phyloP scores from a whole-genome alignment of 2,113 vertebrate species.

The Amphilophus citrinellus region DNA sequence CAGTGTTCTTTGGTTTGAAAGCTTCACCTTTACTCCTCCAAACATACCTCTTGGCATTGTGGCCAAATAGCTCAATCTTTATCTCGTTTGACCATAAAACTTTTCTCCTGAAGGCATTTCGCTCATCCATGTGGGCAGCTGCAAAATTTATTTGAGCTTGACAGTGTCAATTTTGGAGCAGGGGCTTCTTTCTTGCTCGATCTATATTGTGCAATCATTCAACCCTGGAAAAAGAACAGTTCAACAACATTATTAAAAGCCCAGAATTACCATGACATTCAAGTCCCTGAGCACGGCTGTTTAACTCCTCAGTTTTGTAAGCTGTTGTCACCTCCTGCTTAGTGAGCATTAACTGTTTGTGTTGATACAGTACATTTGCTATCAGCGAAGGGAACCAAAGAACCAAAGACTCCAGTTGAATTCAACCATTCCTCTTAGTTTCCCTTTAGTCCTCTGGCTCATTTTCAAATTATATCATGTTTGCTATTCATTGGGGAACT shows the following conservation, averaged over 20 bases:
- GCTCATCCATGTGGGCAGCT: background rate
- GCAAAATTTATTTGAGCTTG: background rate
- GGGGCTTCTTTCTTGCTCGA: background rate
- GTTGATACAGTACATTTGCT: slow-evolving; percentile 14
- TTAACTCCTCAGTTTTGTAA: slow-evolving; percentile 1
- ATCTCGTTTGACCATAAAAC: background rate
- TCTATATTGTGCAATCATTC: background rate
- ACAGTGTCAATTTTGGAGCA: too few relatives aligned
- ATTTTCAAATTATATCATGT: slow-evolving; percentile 33
- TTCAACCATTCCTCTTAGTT: slow-evolving; percentile 28
- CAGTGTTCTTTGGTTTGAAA: background rate
- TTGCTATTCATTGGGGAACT: background rate
- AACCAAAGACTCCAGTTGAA: slow-evolving; percentile 62
- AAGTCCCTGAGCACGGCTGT: background rate
- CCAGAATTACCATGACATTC: background rate
- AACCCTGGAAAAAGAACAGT: background rate
- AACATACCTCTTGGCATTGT: background rate
- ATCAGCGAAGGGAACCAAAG: slow-evolving; percentile 57
- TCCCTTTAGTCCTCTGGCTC: slow-evolving; percentile 11
- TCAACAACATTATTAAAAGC: background rate
- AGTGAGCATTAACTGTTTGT: slow-evolving; percentile 3
- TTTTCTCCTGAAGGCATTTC: background rate
- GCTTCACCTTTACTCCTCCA: background rate
- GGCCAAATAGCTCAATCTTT: background rate
- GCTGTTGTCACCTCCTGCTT: slow-evolving; percentile 16